A percentile compares a stretch with the other conserved stretches of the same genome.
Evolutionary conservation across 2,113 vertebrate genomes (phyloP).

Genomic region (Nothoprocta perdicaria): DNA sequence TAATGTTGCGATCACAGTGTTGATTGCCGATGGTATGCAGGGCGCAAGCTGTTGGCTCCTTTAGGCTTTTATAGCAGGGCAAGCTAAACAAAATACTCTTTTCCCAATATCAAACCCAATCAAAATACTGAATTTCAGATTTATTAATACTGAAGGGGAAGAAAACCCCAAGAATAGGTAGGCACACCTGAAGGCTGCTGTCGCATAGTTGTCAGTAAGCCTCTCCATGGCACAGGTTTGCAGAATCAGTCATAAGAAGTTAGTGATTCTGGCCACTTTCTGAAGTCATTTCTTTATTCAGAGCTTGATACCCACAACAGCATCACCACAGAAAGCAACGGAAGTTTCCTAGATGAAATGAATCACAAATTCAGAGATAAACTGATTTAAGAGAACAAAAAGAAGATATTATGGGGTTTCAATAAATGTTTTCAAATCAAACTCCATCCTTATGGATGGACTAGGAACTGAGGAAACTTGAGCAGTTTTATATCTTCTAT

Average conservation of each 20-base stretch:
- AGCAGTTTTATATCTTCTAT: background rate
- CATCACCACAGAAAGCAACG: background rate
- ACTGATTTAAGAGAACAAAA: background rate
- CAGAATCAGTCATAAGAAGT: background rate
- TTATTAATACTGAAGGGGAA: background rate
- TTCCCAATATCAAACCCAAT: background rate
- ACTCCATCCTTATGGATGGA: background rate
- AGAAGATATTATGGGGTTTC: background rate
- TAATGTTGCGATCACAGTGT: background rate
- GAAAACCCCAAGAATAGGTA: background rate
- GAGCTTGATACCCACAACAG: background rate
- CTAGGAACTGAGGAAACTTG: background rate
- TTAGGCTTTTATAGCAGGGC: background rate
- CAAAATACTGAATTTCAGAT: background rate
- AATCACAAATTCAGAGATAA: background rate
- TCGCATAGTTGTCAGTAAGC: background rate
- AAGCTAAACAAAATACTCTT: background rate
- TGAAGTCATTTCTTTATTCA: background rate
- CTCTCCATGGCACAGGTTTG: accelerated
- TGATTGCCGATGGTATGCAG: background rate
- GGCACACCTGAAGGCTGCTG: background rate
- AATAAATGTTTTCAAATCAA: background rate
- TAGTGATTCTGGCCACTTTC: background rate
- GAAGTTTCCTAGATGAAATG: background rate
- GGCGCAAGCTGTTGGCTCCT: background rate